Base-by-base conservation (phyloP, 2,113 vertebrate species). In the Pelmatolapia mariae region DNA sequence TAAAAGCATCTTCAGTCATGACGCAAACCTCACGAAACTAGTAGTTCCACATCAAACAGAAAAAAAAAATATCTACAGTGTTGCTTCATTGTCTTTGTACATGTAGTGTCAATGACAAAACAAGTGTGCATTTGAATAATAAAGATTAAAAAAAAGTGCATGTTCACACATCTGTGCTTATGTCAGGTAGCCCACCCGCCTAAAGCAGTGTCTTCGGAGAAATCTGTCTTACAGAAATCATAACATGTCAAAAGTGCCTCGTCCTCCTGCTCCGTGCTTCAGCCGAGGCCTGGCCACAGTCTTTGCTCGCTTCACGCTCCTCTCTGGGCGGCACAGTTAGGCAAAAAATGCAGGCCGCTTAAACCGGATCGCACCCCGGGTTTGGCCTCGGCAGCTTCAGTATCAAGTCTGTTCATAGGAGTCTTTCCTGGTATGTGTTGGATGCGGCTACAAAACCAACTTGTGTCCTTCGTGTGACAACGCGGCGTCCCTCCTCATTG, bases 231-330 rank as follows among this genome's bases (percentile, higher is more conserved):
- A 94, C 87, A 91, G 89, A 91, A 88, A 92, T 93, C 68, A 86
- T 83, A 88, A 94, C 82, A 87, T 91, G 88, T 94, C 87, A 88
- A 95, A 95, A 95, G 93, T 95, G 95, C 94, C 79, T 36, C n/a
- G 6, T 91, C 88, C 53, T 29, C 53, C 78, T 7, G 61, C 82
- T 92, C 84, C 47, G 66, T 73, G 82, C 84, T 90, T 91, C 54
- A 31, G 88, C 79, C 16, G 80, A 66, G 57, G 87, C 87, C 82
- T 76, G 82, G 88, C 82, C 81, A 84, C 84, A 31, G 82, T 90
- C 63, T 80, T 71, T 73, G 16, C 63, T 94, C 29, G 33, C 71
- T 43, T 86, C 80, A 13, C 45, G 38, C 50, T 91, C 26, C 73
- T 66, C 36, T 56, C 19, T 1, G 7, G 1, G 57, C 1, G 40